Base-by-base conservation (phyloP, 2,797 vertebrate genomes). In the Fringilla coelebs region DNA sequence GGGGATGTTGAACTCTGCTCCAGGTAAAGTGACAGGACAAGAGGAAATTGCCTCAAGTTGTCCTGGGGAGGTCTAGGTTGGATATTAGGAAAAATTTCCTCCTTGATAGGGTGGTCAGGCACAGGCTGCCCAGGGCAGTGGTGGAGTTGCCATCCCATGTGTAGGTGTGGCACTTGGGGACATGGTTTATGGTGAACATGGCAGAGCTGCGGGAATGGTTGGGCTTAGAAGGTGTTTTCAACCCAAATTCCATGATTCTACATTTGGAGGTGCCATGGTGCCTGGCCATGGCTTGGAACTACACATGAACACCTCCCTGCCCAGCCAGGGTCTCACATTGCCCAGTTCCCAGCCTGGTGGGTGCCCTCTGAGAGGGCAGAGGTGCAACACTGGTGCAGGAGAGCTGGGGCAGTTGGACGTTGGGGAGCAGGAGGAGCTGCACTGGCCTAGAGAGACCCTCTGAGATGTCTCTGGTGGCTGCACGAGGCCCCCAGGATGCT, bases 261-360 rank as follows among this genome's bases (percentile, higher is more conserved):
- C 32, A 7, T 61, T 60, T 81, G 71, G 34, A 73, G 48, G 20
- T 62, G 24, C 51, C 1, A 1, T 41, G 61, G 60, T 77, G 26
- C 55, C 51, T 51, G 38, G 22, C 17, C 46, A 24, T 60, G 49
- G 58, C 58, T 22, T 75, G 41, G 55, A 82, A 7, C 34, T 46
- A 9, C 20, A 10, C 0, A 2, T 67, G 49, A 63, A 36, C 24
- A 32, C 17, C 32, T 45, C 1, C 24, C 52, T 61, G 41, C 18
- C 41, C 4, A 4, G 0, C 22, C 2, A 5, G 57, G 17, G 29
- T 54, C 41, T 65, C 1, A 1, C 1, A 0, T 21, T 58, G 28
- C 24, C 31, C 31, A 10, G 43, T 81, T 31, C 51, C 57, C 52
- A 36, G 25, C 6, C 13, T 51, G 58, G 41, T 13, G 48, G 15